A percentile compares a stretch with the other conserved stretches of the same genome.
Conservation (phyloP, 2,888 invertebrate species). For the Cerceris ruficornis region DNA sequence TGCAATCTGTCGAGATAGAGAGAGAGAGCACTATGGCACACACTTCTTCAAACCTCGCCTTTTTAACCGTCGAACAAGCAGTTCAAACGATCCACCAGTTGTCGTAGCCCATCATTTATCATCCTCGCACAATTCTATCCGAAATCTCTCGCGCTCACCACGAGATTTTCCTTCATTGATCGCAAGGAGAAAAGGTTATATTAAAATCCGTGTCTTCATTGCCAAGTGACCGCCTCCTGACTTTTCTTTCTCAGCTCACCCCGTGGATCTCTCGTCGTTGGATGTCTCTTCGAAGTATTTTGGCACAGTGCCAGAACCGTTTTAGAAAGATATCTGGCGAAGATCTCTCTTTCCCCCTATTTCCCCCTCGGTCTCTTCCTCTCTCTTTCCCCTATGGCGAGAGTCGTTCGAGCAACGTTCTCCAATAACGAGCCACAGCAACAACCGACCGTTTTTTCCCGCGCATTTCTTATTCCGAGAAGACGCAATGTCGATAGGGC, state of each 20-base stretch:
- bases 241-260: constrained; percentile 23
- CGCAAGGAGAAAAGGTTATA: too few relatives aligned
- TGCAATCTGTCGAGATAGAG: constrained; percentile 7
- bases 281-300: constrained; percentile 27
- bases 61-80: too few relatives aligned
- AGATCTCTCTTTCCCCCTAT: constrained; percentile 7
- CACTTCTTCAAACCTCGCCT: too few relatives aligned
- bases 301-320: constrained; percentile 48
- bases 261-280: neutral
- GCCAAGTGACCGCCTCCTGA: neutral
- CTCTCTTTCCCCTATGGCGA: constrained; percentile 14
- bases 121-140: too few relatives aligned
- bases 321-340: constrained; percentile 56
- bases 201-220: too few relatives aligned
- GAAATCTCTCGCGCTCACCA: too few relatives aligned
- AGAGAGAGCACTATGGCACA: neutral
- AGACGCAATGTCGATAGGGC: constrained; percentile 35
- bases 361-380: neutral
- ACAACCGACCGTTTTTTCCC: neutral
- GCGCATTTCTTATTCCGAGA: constrained; percentile 28
- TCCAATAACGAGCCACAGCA: constrained; percentile 17
- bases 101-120: too few relatives aligned
- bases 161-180: too few relatives aligned
- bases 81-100: too few relatives aligned
- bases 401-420: constrained; percentile 10